A percentile compares a stretch with the other conserved stretches of the same genome.
Conservation (phyloP, 2,113 vertebrate genomes). For the Phalacrocorax brasilianus region DNA sequence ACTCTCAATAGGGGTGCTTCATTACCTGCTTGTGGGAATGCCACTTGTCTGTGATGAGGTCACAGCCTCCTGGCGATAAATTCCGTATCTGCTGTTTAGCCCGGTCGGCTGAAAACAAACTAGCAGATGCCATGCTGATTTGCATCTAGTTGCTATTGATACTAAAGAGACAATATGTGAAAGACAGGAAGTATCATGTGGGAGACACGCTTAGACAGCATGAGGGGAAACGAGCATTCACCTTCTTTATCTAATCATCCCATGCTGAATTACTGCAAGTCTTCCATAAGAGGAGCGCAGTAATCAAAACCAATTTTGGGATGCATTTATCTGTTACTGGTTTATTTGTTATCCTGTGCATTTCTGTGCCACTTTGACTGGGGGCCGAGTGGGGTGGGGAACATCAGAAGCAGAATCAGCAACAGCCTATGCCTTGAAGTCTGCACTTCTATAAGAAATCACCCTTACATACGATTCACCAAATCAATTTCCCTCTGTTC, state of each 20-base stretch:
- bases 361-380: background rate
- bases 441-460: background rate
- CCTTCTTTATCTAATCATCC: constrained; percentile 23
- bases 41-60: constrained; percentile 48
- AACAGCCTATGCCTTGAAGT: background rate
- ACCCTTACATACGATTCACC: rapidly evolving
- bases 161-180: constrained; percentile 6
- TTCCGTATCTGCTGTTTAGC: constrained; percentile 33
- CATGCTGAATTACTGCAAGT: background rate
- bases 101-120: constrained; percentile 45
- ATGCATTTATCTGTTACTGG: background rate
- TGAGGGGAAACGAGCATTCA: background rate
- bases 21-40: constrained; percentile 59
- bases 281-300: background rate
- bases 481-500: background rate
- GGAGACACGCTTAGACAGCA: background rate
- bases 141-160: constrained; percentile 45
- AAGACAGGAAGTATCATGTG: constrained; percentile 37
- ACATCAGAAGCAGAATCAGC: background rate
- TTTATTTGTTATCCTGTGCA: background rate
- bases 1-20: constrained; percentile 34
- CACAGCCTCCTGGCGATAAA: constrained; percentile 42
- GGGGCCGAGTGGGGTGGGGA: too few species aligned
- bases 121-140: constrained; percentile 56
- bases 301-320: background rate